Base-by-base conservation (phyloP, 1,140 invertebrate genomes). In the Pissodes strobi region DNA sequence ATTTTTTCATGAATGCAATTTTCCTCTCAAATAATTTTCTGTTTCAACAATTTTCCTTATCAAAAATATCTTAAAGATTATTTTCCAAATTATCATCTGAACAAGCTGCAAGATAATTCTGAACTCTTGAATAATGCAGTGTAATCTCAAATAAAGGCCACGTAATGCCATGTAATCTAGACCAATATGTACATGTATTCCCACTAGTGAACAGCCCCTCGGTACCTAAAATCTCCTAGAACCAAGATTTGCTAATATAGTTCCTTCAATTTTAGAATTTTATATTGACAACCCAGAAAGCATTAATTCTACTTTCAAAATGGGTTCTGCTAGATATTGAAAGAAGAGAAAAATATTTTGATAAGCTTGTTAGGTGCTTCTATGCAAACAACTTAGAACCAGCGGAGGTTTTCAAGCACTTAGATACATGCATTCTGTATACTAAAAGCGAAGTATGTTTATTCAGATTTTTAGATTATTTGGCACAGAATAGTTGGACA, bases 401-500 rank as follows among this genome's bases (percentile, higher is more conserved):
- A 12, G 69, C 72, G 49, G 72, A 77, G 49, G 77, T 83, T 49
- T 78, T 80, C 22, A 80, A 80, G 51, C 79, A 81, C 68, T 72
- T 84, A 25, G 83, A 85, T 62, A 78, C 75, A 23, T 81, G 82
- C 52, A 75, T 78, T 12, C 72, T 86, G 15, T 84, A 79, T 68
- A 72, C 69, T 17, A 79, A 80, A 41, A 84, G 81, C 65, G 81
- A 84, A 69, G 68, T 78, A 25, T 83, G 79, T 67, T 75, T 78
- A 51, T 87, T 82, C 72, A 79, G 84, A 60, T 74, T 88, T 56
- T 74, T 88, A 18, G 80, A 85, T 64, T 81, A 79, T 63, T 76
- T 88, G 55, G 78, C 81, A 59, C 82, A 84, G 61, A 83, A 84
- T 70, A 79, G 80, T 61, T 78, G 86, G 65, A 78, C 83, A 52